Base-by-base conservation (phyloP, 2,888 invertebrate genomes). In the Plebejus anna region DNA sequence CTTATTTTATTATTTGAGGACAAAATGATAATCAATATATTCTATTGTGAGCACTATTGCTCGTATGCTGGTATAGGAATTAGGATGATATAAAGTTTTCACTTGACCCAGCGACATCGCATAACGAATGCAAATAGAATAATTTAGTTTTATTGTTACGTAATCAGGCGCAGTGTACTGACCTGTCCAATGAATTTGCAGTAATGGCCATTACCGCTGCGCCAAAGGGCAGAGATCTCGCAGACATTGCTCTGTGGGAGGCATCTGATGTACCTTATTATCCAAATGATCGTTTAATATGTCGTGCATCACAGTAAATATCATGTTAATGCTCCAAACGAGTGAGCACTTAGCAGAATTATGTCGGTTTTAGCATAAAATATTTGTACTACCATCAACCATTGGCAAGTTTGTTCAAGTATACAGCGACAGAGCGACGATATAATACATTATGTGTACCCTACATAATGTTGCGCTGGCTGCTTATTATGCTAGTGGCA, bases 401-500 rank as follows among this genome's bases (percentile, higher is more conserved):
- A 13, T 36, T 5, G 66, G 32, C 32, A 42, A 42, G n/a, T 55
- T 55, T 55, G 38, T 72, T 22, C 4, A 47, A 55, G 32, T 73
- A 13, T 7, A 72, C 22, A 51, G 4, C 72, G 16, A 51, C 22
- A 22, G 22, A 22, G 32, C 32, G 32, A 32, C 55, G 32, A 42
- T 71, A 22, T 51, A 13, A 47, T 71, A 71, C 28, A 55, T 73
- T 73, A 51, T 51, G 32, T 55, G 47, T 72, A 72, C 11, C 51
- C 73, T 66, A 61, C 61, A 75, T 42, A 59, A 38, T 66, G 77
- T 78, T 76, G 77, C 61, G 75, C 76, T 78, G 76, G 47, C 77
- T 77, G 81, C 76, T 82, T 82, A 80, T 80, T 83, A 84, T 84
- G 81, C 85, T 81, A 79, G 78, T 78, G 80, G 83, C 82, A 84